These are phyloP conservation scores for Dermochelys coriacea DNA, from an alignment of 2,797 vertebrate genomes.

Conservation along the genomic window DNA sequence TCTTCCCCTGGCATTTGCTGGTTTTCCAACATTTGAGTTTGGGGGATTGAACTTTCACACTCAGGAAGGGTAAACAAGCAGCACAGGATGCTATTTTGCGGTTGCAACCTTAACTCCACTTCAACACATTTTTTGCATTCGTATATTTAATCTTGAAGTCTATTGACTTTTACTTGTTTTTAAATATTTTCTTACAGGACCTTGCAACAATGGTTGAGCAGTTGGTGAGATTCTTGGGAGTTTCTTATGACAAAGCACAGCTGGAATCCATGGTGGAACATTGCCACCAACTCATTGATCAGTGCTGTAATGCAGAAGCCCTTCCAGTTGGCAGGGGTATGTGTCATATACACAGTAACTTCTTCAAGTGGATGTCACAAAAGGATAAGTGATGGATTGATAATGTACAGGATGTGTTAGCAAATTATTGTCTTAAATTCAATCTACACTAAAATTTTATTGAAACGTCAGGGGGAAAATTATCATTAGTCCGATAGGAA, in stretches of 20 bases:
- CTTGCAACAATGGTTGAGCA: constrained; percentile 91
- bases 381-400: background rate
- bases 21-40: background rate
- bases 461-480: background rate
- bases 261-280: constrained; percentile 93
- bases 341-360: constrained; percentile 36
- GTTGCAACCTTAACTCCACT: background rate
- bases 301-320: constrained; percentile 95
- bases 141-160: background rate
- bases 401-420: background rate
- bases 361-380: background rate
- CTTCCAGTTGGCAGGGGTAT: constrained; percentile 93
- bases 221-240: constrained; percentile 92
- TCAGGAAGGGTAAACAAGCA: background rate
- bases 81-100: background rate
- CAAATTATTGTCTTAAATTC: background rate
- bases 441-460: background rate
- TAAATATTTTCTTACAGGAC: constrained; percentile 84
- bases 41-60: background rate
- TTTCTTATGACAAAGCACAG: constrained; percentile 95
- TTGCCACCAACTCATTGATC: constrained; percentile 97
- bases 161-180: background rate
- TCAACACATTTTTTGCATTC: background rate
- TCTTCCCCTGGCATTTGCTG: background rate
- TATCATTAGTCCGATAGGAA: background rate